phyloP scores from a whole-genome alignment of 2,888 invertebrate genomes.

The Apamea monoglypha region DNA sequence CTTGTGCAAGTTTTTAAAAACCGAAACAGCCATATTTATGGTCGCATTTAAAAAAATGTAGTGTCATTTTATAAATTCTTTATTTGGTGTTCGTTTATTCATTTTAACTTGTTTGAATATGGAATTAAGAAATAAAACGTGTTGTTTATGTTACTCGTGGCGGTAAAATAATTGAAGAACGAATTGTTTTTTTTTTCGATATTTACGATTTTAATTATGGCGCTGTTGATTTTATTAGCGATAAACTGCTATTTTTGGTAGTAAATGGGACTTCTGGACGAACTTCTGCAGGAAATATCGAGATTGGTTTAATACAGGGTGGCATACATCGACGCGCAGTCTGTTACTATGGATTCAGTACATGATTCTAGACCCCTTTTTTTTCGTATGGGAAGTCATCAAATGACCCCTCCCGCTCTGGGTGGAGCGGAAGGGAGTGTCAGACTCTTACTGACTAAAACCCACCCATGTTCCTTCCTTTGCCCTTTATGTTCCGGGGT shows the following conservation, averaged over 20 bases:
- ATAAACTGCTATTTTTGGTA: constrained; percentile 13
- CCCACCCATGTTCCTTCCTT: no score
- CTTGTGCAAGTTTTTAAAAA: constrained; percentile 56
- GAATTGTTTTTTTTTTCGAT: not conserved
- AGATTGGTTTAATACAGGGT: not conserved
- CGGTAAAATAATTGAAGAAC: constrained; percentile 24
- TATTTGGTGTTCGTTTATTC: constrained; percentile 24
- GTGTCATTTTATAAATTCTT: constrained; percentile 6
- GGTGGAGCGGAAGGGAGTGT: no score
- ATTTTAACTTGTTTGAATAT: constrained; percentile 43
- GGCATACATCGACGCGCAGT: no score
- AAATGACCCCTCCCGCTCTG: no score
- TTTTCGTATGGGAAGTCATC: no score
- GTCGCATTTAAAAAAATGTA: constrained; percentile 27
- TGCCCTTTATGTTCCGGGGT: no score
- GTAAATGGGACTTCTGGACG: not conserved
- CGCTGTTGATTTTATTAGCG: constrained; percentile 27
- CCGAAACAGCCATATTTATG: constrained; percentile 30
- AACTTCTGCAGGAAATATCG: no score
- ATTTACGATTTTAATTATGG: constrained; percentile 10
- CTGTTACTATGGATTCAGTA: no score
- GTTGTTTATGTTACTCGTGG: constrained; percentile 50
- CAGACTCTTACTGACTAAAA: no score
- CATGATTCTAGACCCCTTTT: no score
- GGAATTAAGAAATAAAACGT: constrained; percentile 55